A percentile compares a stretch with the other conserved stretches of the same genome.
Conservation (phyloP, 2,113 vertebrate species). For the Saguinus imperator region DNA sequence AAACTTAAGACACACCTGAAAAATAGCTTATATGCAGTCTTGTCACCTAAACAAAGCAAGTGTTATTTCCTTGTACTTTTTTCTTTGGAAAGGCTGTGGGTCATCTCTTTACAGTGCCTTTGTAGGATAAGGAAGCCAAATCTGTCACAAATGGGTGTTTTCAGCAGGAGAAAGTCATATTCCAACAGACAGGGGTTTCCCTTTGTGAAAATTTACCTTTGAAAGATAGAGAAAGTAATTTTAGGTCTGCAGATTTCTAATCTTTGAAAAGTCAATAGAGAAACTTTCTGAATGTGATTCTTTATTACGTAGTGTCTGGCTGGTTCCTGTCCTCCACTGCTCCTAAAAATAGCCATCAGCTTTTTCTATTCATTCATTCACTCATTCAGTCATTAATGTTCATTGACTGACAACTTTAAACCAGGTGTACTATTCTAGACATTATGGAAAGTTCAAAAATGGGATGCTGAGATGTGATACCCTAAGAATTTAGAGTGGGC, state of each 20-base stretch:
- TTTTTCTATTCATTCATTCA: constrained; percentile 38
- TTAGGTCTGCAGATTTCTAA: constrained; percentile 51
- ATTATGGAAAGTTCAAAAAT: constrained; percentile 49
- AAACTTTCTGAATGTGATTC: constrained; percentile 57
- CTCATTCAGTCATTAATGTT: constrained; percentile 52
- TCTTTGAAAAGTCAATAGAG: constrained; percentile 54
- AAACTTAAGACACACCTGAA: constrained; percentile 52
- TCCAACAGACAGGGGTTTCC: constrained; percentile 41
- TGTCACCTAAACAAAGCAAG: constrained; percentile 7
- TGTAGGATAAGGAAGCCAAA: constrained; percentile 15
- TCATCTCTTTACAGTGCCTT: neutral
- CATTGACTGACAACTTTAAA: constrained; percentile 36
- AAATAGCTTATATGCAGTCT: constrained; percentile 8
- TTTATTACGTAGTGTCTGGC: neutral
- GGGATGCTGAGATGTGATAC: neutral
- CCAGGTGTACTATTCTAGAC: constrained; percentile 25
- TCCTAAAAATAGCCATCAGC: constrained; percentile 12
- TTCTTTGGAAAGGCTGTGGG: neutral
- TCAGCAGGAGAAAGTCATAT: constrained; percentile 56
- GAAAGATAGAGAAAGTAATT: constrained; percentile 56
- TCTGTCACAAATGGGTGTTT: constrained; percentile 63
- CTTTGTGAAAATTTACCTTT: constrained; percentile 64
- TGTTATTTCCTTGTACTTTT: neutral
- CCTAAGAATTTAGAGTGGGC: constrained; percentile 10
- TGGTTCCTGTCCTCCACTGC: neutral